A percentile compares a stretch with the other conserved stretches of the same genome.
phyloP scores from a whole-genome alignment of 2,797 vertebrate genomes.

The Gouania willdenowi region DNA sequence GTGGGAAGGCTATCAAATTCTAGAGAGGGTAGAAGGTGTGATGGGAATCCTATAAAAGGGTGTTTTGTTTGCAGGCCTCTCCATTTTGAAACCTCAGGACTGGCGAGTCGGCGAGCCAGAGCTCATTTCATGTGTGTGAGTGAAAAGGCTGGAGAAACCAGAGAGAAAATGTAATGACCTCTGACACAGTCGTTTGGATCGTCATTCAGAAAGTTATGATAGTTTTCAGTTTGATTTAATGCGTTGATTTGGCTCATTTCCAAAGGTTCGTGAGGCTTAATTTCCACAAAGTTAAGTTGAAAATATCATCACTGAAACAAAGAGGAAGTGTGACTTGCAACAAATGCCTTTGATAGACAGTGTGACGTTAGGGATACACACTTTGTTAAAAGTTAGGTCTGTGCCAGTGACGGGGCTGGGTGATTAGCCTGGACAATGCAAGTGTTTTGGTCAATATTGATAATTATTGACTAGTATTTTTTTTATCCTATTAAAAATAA shows the following conservation, averaged over 20 bases:
- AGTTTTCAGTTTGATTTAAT: not conserved
- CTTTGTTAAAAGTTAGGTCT: no score
- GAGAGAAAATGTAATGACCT: constrained; percentile 26
- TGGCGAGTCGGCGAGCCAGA: constrained; percentile 53
- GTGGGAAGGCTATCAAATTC: constrained; percentile 55
- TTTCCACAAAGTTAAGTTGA: no score
- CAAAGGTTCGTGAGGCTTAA: no score
- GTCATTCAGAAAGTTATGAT: not conserved
- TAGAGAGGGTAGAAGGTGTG: constrained; percentile 59
- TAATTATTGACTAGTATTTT: no score
- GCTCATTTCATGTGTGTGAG: constrained; percentile 53
- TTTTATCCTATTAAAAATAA: no score
- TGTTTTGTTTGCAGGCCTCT: constrained; percentile 64
- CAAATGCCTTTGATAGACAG: no score
- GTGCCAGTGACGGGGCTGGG: no score
- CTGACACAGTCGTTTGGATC: constrained; percentile 12
- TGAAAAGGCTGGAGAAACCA: constrained; percentile 48
- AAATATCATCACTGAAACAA: constrained; percentile 7
- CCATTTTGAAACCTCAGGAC: constrained; percentile 71
- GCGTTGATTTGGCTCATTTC: no score
- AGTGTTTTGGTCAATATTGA: no score
- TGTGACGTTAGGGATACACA: no score
- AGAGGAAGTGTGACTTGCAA: not conserved
- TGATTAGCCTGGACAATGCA: no score
- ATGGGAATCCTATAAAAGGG: constrained; percentile 64